Evolutionary conservation across 1,140 invertebrate species (phyloP).

Genomic region (Samia ricini): DNA sequence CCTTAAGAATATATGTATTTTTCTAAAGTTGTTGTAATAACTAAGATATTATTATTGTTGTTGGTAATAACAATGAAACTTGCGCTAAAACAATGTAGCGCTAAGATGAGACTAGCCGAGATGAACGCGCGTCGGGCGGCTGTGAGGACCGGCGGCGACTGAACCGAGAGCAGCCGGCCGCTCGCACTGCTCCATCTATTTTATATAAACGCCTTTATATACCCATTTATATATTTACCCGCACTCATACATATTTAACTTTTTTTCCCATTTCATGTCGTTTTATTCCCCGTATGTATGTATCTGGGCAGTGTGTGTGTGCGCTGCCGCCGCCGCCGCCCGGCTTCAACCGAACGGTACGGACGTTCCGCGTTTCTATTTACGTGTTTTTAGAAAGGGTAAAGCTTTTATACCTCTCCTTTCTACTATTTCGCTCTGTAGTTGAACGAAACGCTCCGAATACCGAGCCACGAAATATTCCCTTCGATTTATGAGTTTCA

Average conservation of each 20-base stretch:
- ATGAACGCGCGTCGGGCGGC: constrained; percentile 19
- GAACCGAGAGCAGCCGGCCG: constrained; percentile 38
- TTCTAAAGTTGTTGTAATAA: constrained; percentile 12
- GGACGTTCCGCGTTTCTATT: constrained; percentile 62
- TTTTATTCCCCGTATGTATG: constrained; percentile 71
- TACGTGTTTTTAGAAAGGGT: constrained; percentile 77
- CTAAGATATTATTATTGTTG: background rate
- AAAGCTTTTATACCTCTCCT: constrained; percentile 76
- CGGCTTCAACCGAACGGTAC: constrained; percentile 55
- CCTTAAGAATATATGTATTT: constrained; percentile 18
- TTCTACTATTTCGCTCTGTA: constrained; percentile 68
- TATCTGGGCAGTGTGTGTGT: constrained; percentile 35
- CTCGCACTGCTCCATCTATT: constrained; percentile 60
- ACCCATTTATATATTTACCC: constrained; percentile 77
- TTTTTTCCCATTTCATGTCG: constrained; percentile 76
- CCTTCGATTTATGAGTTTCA: constrained; percentile 71
- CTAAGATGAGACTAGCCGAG: constrained; percentile 1
- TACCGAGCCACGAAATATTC: constrained; percentile 66
- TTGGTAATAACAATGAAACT: constrained; percentile 10
- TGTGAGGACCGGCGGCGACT: constrained; percentile 54
- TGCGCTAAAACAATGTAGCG: constrained; percentile 23
- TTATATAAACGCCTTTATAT: constrained; percentile 73
- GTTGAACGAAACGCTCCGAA: constrained; percentile 60
- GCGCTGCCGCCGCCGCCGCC: constrained; percentile 20
- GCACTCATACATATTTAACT: constrained; percentile 76